Base-by-base conservation (phyloP, 2,797 vertebrate genomes). In the Pangasius macronema region DNA sequence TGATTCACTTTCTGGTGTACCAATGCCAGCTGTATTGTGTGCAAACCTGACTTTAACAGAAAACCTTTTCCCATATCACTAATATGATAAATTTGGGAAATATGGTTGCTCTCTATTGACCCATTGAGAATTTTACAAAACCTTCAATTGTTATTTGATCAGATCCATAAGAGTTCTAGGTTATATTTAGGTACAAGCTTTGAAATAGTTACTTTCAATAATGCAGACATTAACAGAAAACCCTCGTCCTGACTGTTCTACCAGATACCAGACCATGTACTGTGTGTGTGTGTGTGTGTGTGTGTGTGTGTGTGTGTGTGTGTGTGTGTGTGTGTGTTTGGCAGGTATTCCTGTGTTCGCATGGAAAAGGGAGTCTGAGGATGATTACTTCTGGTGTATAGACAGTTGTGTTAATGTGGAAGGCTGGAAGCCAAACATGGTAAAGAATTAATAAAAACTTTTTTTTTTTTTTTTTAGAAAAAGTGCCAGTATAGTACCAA, bases 381-480 rank as follows among this genome's bases (percentile, higher is more conserved):
- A 98, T 0, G 98, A 99, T 89, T 99, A 98, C 93, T 98, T 97
- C 97, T 99, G 98, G 98, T 99, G 98, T 87, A 98, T 99, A 65
- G 97, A 98, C 30, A 95, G 93, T 87, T 98, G 98, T 81, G 96
- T 98, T 83, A 95, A 96, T 51, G 95, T 96, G 0, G 96, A 97
- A 9, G 94, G 93, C 22, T 99, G 98, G 98, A 96, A 97, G 90
- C 97, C 98, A 84, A 98, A 99, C 92, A 97, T 99, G 97, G 98
- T 98, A 93, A 59, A 30, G 16, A n/a, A 46, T 14, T 27, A 5
- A 57, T 18, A 1, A 0, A 3, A 55, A 5, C 6, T 42, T 5
- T 53, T 53, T 18, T 49, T 49, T 14, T 27, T 42, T 5, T 7
- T 72, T 22, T 5, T 61, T 8, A 46, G 42, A 46, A 46, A 46